Conservation (phyloP, 2,797 vertebrate species). For the Hozukius guyotensis region DNA sequence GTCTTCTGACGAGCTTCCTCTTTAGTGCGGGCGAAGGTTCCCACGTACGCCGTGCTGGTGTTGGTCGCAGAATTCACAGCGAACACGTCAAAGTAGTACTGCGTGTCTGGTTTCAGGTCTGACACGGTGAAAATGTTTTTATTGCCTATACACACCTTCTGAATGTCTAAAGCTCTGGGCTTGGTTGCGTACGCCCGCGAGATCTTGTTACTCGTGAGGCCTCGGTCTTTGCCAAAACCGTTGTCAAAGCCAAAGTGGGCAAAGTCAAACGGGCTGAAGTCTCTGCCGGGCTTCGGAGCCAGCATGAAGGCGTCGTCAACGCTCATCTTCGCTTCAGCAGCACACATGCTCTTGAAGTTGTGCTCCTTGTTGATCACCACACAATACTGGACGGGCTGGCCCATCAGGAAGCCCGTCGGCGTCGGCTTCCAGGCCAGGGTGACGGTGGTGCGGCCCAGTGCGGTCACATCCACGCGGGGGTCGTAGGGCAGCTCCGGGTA, state of each 20-base stretch:
- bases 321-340: constrained; percentile 92
- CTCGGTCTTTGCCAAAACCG: constrained; percentile 85
- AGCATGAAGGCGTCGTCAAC: constrained; percentile 92
- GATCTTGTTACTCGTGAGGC: constrained; percentile 82
- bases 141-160: constrained; percentile 93
- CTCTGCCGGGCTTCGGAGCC: constrained; percentile 93
- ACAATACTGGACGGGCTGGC: constrained; percentile 94
- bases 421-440: constrained; percentile 97
- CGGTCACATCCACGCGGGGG: constrained; percentile 93
- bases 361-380: constrained; percentile 97
- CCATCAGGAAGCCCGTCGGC: constrained; percentile 89
- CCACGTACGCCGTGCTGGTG: constrained; percentile 94
- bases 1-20: constrained; percentile 96
- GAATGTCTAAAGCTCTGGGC: constrained; percentile 86
- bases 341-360: constrained; percentile 99
- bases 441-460: constrained; percentile 93
- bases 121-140: constrained; percentile 97
- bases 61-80: constrained; percentile 91
- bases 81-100: constrained; percentile 98
- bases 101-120: constrained; percentile 93
- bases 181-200: constrained; percentile 82
- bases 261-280: constrained; percentile 98
- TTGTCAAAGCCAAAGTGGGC: constrained; percentile 94
- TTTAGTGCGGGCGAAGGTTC: constrained; percentile 96
- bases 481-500: constrained; percentile 96